Evolutionary conservation across 2,888 invertebrate species (phyloP).

Genomic region (Calephelis perditalis): DNA sequence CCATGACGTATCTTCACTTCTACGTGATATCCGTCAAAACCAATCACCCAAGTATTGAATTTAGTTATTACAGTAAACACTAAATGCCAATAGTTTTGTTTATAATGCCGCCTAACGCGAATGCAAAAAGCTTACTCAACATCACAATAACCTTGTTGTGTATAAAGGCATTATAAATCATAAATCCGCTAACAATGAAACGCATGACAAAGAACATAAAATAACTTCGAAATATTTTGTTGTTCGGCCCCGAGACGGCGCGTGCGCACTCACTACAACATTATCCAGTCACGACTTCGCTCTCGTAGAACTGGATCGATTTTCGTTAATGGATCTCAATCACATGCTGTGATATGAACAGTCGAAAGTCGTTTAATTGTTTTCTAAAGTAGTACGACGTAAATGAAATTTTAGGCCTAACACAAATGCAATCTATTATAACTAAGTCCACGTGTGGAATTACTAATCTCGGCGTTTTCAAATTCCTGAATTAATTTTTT

Average conservation of each 20-base stretch:
- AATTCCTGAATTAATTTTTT: too few species aligned
- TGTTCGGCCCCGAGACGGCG: slow-evolving; percentile 55
- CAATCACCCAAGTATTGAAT: too few species aligned
- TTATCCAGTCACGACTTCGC: slow-evolving; percentile 59
- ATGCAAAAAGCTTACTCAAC: slow-evolving; percentile 40
- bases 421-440: too few species aligned
- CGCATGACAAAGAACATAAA: slow-evolving; percentile 55
- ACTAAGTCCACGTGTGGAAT: too few species aligned
- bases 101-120: slow-evolving; percentile 22
- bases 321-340: slow-evolving; percentile 56
- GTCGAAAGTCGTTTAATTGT: neutral
- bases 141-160: slow-evolving; percentile 51
- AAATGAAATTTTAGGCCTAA: too few species aligned
- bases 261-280: slow-evolving; percentile 57
- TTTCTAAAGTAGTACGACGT: too few species aligned
- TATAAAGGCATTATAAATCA: slow-evolving; percentile 59
- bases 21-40: too few species aligned
- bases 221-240: slow-evolving; percentile 58
- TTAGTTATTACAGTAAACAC: slow-evolving; percentile 3
- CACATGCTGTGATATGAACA: slow-evolving; percentile 15
- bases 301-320: slow-evolving; percentile 47
- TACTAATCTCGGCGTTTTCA: too few species aligned
- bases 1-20: too few species aligned
- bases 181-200: slow-evolving; percentile 58
- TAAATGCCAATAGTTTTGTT: slow-evolving; percentile 16